Base-by-base conservation (phyloP, 2,113 vertebrate species). In the Gallinago paraguaiae region DNA sequence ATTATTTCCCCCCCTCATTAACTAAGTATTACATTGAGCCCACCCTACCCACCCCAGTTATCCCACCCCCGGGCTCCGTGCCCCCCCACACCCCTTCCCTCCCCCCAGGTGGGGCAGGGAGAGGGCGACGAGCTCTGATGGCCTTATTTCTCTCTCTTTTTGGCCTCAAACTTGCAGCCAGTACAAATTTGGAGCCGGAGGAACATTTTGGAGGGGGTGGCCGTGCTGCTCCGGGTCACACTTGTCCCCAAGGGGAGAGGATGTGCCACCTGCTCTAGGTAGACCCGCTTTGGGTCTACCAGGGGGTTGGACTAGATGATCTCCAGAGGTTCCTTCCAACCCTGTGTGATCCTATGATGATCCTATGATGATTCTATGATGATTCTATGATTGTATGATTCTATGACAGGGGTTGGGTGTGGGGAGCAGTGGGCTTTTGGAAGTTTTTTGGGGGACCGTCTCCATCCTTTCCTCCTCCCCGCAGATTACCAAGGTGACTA, bases 401-500 rank as follows among this genome's bases (percentile, higher is more conserved):
- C 39, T 12, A 39, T 39, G 39, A 22, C 7, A 30, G 28, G 19
- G 54, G 18, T 13, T 31, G 80, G 3, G 4, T 50, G 5, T 6
- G 68, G 57, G n/a, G 7, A 1, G 0, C 33, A 1, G 51, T 0
- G 28, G 45, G 54, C 37, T 86, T 61, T 51, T 3, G 25, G 71
- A 25, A 35, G 7, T 6, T 7, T 72, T 86, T 78, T 45, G 3
- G 24, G 2, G 23, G 1, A 12, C 8, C 30, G 4, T 3, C 39
- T 33, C 35, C 77, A 79, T 27, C 41, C 8, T 18, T 56, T 68
- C 20, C 17, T 7, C 10, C 10, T 11, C 2, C 1, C 25, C 8
- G 2, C 98, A 99, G 99, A 99, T 96, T 99, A 99, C 97, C 99
- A 99, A 97, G 99, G 99, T 14, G 99, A 99, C 97, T 99, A 99